A percentile compares a stretch with the other conserved stretches of the same genome.
These are phyloP conservation scores for Halichondria panicea DNA, from an alignment of 37 sponge, comb jelly and placozoan species.

Conservation along the genomic window DNA sequence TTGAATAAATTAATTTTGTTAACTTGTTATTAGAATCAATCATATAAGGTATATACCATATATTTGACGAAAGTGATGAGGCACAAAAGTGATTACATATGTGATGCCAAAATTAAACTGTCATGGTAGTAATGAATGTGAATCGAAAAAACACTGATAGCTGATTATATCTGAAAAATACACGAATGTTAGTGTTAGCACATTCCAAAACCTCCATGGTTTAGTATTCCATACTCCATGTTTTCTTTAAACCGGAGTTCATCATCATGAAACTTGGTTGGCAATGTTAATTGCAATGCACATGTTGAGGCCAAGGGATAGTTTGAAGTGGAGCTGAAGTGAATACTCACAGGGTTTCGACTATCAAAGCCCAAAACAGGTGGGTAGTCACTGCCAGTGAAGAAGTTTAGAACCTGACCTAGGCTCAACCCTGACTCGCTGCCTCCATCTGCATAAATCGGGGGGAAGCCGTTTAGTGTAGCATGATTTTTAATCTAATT, in stretches of 20 bases:
- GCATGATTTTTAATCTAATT: too few species aligned
- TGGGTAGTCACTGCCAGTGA: conserved; percentile 25
- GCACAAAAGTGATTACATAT: too few species aligned
- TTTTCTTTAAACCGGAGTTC: conserved; percentile 2
- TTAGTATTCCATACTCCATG: conserved; percentile 18
- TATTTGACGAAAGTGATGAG: too few species aligned
- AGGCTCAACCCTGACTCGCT: neutral
- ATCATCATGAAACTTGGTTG: conserved; percentile 11
- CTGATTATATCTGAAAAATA: too few species aligned
- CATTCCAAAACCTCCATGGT: conserved; percentile 48
- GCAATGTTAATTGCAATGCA: conserved; percentile 20
- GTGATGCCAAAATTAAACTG: too few species aligned
- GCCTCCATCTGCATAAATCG: too few species aligned
- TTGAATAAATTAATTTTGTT: neutral
- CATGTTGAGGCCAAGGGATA: conserved; percentile 23
- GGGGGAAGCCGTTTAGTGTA: too few species aligned
- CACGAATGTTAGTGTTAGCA: too few species aligned
- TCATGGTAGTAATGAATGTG: too few species aligned
- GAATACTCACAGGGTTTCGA: neutral
- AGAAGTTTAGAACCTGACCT: conserved; percentile 9
- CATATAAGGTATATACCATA: too few species aligned
- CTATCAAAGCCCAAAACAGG: conserved; percentile 15
- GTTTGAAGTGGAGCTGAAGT: conserved; percentile 4
- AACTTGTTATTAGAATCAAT: neutral
- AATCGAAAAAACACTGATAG: too few species aligned